Evolutionary conservation across 2,888 invertebrate genomes (phyloP), one percentile per base, ranked within the genome.

Genomic region (Cosmorhoe ocellata): DNA sequence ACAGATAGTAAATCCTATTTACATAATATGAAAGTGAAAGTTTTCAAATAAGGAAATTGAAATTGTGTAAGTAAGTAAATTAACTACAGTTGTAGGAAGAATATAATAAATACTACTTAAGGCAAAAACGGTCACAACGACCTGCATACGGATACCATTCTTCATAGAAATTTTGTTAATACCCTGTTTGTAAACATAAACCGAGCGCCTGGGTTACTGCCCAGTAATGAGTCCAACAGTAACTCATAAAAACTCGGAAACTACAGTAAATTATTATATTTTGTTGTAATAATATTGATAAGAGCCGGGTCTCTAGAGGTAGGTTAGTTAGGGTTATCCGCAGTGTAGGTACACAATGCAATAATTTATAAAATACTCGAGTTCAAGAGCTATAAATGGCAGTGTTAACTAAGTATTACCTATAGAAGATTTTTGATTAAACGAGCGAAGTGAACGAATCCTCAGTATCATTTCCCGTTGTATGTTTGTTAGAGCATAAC

Each of bases 321-420:
- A 66, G 64, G 64, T 62, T 65, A 65, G 54, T 47, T 48, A 50
- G 59, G 76, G 78, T 78, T 77, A 80, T 79, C 79, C 41, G n/a
- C n/a, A n/a, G n/a, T 45, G 55, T 55, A 41, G 53, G 56, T 62
- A 54, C 59, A 55, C 51, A 51, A 47, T 51, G 47, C 52, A 54
- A 52, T 48, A 59, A 53, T 49, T 43, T 48, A 54, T 45, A 36
- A 30, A 48, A 48, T 26, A 31, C 22, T 37, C 41, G 31, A 43
- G 47, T 27, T 36, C 38, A 5, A 24, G 37, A 38, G 22, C 26
- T 52, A 31, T 39, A 47, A 34, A 39, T 37, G 24, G 14, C 30
- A 11, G 26, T 37, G 10, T 18, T 18, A 3, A 3, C 18, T 18
- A n/a, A n/a, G n/a, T n/a, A n/a, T n/a, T n/a, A n/a, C n/a, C n/a